A percentile compares a stretch with the other conserved stretches of the same genome.
phyloP scores from a whole-genome alignment of 2,888 invertebrate genomes.

The Choristoneura rosaceana region DNA sequence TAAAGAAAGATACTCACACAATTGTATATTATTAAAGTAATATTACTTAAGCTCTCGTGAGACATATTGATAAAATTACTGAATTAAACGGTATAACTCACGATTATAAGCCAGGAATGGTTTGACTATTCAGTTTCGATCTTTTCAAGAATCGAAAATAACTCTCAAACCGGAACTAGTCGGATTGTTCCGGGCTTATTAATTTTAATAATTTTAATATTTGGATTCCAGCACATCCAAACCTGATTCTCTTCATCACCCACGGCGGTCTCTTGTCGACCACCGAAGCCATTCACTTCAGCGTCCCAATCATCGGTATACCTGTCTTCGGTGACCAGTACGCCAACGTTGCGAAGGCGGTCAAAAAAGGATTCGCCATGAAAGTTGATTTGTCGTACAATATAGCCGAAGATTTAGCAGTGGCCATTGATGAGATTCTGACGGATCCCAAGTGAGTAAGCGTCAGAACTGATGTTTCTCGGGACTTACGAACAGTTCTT shows the following conservation, averaged over 20 bases:
- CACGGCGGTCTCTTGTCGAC: constrained; percentile 65
- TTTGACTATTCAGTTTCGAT: too few species aligned
- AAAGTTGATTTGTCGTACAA: constrained; percentile 55
- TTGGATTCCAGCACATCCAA: constrained; percentile 61
- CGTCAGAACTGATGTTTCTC: too few species aligned
- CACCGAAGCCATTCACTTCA: constrained; percentile 62
- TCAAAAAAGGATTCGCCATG: constrained; percentile 58
- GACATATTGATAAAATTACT: too few species aligned
- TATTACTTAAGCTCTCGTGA: too few species aligned
- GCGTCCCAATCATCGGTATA: constrained; percentile 64
- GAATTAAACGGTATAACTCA: too few species aligned
- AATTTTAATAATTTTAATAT: too few species aligned
- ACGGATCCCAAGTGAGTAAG: constrained; percentile 55
- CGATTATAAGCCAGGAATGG: too few species aligned
- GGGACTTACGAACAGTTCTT: too few species aligned
- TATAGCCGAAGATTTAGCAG: constrained; percentile 53
- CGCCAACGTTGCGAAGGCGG: constrained; percentile 58
- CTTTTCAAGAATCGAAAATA: too few species aligned
- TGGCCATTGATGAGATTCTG: constrained; percentile 58
- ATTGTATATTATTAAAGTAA: too few species aligned
- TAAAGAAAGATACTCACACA: neutral
- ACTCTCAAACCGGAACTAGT: too few species aligned
- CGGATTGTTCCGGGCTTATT: too few species aligned
- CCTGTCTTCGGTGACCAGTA: constrained; percentile 66
- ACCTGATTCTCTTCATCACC: constrained; percentile 62